Base-by-base conservation (phyloP, 35 echinoderm and acorn worm species). In the Anneissia japonica region DNA sequence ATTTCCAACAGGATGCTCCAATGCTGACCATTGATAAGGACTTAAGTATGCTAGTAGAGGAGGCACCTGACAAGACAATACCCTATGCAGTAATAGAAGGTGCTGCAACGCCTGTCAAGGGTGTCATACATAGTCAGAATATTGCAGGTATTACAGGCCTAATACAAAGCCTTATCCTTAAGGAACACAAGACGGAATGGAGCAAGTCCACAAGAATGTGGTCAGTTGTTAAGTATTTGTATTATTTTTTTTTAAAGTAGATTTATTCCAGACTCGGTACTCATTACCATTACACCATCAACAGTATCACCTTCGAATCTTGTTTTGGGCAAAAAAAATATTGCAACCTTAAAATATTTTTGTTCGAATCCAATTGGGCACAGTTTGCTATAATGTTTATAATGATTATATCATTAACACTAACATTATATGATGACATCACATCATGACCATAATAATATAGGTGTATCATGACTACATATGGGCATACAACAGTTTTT, bases 121-220 rank as follows among this genome's bases (percentile, higher is more conserved):
- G 83, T 9, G 40, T 89, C 5, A 84, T 94, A 28, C 83, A 74
- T 41, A 94, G 96, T 74, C 89, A 94, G 35, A 87, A 99, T 89
- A 89, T 91, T 13, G 74, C 83, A 77, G 96, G 92, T 28, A 83
- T 89, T 14, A 38, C 40, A 5, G 96, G 96, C 23, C 86, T 99
- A 26, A 93, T 99, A 9, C 96, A 99, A 37, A 86, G 86, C 16
- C 30, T 94, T 16, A 82, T 99, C 78, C 90, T 92, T 74, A 91
- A 84, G 41, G 96, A 99, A 76, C 96, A 99, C 51, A 99, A 91
- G 36, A 94, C 92, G 39, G 92, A 99, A 79, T 99, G 96, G 96
- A 99, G 92, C 79, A 91, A 80, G 77, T 88, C 89, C 21, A 94
- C 92, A 38, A 93, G 92, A 45, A 76, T 99, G 82, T 99, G 96